Evolutionary conservation across 2,888 invertebrate species (phyloP), one percentile per base, ranked within the genome.

Genomic region (Malthinus flaveolus): DNA sequence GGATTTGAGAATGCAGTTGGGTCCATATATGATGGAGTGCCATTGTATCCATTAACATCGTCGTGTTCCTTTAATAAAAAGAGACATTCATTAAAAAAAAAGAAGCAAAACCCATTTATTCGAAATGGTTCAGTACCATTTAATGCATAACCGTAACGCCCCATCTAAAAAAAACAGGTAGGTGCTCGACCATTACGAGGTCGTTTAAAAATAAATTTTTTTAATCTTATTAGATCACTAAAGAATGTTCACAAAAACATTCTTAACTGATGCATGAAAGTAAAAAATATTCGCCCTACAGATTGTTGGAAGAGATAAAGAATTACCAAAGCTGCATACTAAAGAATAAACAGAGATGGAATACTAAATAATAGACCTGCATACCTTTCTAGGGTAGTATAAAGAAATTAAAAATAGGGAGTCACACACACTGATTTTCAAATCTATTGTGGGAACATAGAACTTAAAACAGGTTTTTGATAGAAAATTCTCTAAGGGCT

Each of bases 1-100:
- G 89, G 87, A 1, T 85, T 84, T 9, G 73, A 72, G 71, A 91
- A 90, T 54, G 87, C 86, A 35, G 87, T 87, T 0, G 92, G 92
- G 72, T 92, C 92, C 87, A 91, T 90, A 74, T 93, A 93, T 0
- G 89, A 89, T 0, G 90, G 88, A 13, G 88, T 87, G 0, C 87
- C 87, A 65, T 87, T 87, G 63, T 87, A 87, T 3, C 87, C 84
- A 0, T 85, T 82, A 9, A 78, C 82, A 70, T 89, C 89, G 60
- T 88, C 88, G n/a, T 84, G 82, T 64, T 88, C 87, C 87, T 88
- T 69, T 34, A 73, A 73, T 2, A 23, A 33, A 54, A n/a, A 49
- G n/a, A 15, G 13, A 37, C 13, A 37, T 37, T 37, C 4, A 13
- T 4, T 13, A 49, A 9, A 49, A 36, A 7, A 49, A 49, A 49